A percentile compares a stretch with the other conserved stretches of the same genome.
Evolutionary conservation across 2,888 invertebrate genomes (phyloP).

Genomic region (Mystacides longicornis): DNA sequence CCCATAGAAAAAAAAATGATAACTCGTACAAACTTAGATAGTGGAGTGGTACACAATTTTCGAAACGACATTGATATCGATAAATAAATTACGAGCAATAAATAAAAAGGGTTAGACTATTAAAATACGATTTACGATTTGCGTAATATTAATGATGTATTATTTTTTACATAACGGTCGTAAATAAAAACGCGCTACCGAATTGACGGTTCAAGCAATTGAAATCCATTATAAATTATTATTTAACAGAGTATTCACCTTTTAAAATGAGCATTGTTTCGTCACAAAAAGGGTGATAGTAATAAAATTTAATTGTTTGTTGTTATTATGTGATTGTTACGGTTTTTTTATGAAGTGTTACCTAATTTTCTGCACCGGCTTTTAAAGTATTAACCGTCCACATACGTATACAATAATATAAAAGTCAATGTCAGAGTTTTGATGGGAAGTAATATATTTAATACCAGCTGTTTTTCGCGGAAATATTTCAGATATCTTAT

Average conservation of each 20-base stretch:
- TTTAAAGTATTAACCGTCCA: too few relatives aligned
- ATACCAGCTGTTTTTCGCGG: too few relatives aligned
- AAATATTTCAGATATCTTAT: too few relatives aligned
- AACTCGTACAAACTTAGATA: constrained; percentile 1
- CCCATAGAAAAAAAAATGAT: constrained; percentile 17
- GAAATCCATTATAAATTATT: neutral
- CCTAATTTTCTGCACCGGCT: too few relatives aligned
- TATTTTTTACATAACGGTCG: neutral
- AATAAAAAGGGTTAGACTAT: constrained; percentile 7
- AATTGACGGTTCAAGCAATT: neutral
- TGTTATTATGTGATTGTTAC: neutral
- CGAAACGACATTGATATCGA: constrained; percentile 3
- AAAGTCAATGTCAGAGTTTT: neutral
- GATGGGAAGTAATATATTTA: too few relatives aligned
- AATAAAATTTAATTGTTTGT: neutral
- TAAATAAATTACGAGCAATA: constrained; percentile 8
- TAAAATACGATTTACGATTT: neutral
- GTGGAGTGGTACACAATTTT: neutral
- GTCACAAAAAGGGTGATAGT: neutral
- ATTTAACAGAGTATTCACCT: too few relatives aligned
- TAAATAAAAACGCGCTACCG: neutral
- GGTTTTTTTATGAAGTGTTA: neutral
- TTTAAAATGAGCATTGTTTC: too few relatives aligned
- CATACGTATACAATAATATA: too few relatives aligned
- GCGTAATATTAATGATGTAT: neutral